These are phyloP conservation scores for Semnopithecus entellus DNA, from an alignment of 2,113 vertebrate species.

Conservation along the genomic window DNA sequence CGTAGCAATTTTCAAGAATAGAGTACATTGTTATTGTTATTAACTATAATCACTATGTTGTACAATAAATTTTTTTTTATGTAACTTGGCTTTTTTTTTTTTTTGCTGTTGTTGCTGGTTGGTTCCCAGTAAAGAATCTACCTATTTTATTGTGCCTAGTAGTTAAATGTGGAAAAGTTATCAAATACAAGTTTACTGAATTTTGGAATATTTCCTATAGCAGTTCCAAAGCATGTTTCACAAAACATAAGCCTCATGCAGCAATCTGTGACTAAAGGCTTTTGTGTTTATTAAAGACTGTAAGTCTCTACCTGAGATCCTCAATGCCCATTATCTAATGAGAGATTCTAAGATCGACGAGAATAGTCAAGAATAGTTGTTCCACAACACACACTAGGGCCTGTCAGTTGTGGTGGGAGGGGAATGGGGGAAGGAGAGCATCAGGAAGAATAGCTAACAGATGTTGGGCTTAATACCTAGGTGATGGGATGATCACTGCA, in stretches of 20 bases:
- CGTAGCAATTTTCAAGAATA: not conserved
- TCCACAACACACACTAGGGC: not conserved
- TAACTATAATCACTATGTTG: not conserved
- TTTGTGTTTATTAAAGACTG: not conserved
- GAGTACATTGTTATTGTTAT: not conserved
- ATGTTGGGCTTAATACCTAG: no score
- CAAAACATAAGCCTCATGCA: not conserved
- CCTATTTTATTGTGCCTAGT: not conserved
- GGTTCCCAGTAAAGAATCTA: not conserved
- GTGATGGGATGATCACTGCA: no score
- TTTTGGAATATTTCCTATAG: not conserved
- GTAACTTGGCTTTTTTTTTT: not conserved
- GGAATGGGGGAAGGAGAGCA: no score
- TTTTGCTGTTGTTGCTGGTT: not conserved
- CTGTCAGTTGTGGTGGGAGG: no score
- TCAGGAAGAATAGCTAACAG: no score
- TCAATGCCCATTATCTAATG: not conserved
- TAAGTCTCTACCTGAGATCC: not conserved
- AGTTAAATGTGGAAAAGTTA: not conserved
- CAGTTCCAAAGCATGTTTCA: not conserved
- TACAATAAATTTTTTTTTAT: not conserved
- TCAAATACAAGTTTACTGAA: not conserved
- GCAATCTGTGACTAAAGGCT: not conserved
- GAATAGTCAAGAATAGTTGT: not conserved
- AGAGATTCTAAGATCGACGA: not conserved